Conservation (phyloP, 1,140 invertebrate species). For the Ostrea denselamellosa region DNA sequence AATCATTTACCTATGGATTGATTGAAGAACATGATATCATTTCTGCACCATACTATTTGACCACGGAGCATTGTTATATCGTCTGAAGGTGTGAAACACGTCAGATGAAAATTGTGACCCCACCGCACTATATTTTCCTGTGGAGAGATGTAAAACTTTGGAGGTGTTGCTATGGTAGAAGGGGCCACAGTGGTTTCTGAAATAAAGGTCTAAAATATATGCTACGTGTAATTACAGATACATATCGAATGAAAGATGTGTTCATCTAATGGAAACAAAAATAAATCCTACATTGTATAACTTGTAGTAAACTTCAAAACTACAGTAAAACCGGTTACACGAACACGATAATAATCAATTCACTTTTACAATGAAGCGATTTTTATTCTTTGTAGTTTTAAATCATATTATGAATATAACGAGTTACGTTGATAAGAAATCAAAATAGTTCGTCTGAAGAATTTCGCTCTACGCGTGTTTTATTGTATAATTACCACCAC, state of each 20-base stretch:
- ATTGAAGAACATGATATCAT: background rate
- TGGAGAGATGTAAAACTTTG: background rate
- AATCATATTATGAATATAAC: too few relatives aligned
- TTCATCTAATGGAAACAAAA: too few relatives aligned
- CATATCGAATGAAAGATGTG: too few relatives aligned
- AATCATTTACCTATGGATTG: background rate
- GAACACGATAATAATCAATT: too few relatives aligned
- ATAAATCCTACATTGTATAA: too few relatives aligned
- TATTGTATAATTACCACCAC: background rate
- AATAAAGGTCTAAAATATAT: background rate
- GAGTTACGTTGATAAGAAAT: background rate
- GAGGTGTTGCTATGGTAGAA: background rate
- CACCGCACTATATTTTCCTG: background rate
- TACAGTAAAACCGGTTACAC: too few relatives aligned
- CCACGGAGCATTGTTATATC: background rate
- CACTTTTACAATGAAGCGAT: too few relatives aligned
- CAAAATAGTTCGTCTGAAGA: background rate
- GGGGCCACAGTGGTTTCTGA: background rate
- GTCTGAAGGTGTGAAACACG: background rate
- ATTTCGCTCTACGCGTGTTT: background rate
- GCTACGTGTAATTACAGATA: too few relatives aligned
- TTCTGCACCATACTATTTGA: slow-evolving; percentile 14
- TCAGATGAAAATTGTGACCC: background rate
- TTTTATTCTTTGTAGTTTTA: too few relatives aligned
- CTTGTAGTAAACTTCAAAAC: too few relatives aligned